Evolutionary conservation across 2,888 invertebrate species (phyloP), one percentile per base, ranked within the genome.

Genomic region (Dorcus hopei): DNA sequence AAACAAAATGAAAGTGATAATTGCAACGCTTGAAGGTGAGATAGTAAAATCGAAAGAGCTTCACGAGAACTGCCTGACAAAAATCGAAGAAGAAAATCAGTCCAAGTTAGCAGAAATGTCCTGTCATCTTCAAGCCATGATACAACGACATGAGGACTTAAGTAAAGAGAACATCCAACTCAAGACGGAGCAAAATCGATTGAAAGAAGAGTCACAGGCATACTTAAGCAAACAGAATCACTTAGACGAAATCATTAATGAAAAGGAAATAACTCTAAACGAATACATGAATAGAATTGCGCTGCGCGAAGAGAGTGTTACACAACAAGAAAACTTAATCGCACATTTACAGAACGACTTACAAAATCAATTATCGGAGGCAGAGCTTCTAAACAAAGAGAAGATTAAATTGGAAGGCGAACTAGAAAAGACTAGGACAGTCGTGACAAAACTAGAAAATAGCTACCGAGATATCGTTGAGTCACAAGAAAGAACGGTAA

Each of bases 371-470:
- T n/a, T 66, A 5, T 51, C 57, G 6, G 58, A 61, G 41, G 50
- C 64, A 23, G 38, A 49, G 14, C 49, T 51, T 3, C 33, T 67
- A 1, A 53, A 62, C 19, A 64, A 60, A 26, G 58, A 61, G 26
- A 68, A 66, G 45, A 54, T 52, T 7, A 42, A 49, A 11, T 53
- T 64, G 11, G 60, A 60, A 40, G 49, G 52, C 23, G 54, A 61
- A 38, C 23, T 63, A 4, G 54, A 61, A 19, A 41, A 49, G 5
- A 42, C 63, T 3, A 38, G 14, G 9, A 26, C 26, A 2, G 72
- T 74, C 59, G 61, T 70, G n/a, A 61, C 65, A 14, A 70, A 68
- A 62, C 62, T 68, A n/a, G 71, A 71, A 49, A 67, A 65, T 42
- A 66, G 65, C 9, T 62, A 68, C 9, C 68, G 70, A 26, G 70